Base-by-base conservation (phyloP, 2,113 vertebrate species). In the Columbina picui region DNA sequence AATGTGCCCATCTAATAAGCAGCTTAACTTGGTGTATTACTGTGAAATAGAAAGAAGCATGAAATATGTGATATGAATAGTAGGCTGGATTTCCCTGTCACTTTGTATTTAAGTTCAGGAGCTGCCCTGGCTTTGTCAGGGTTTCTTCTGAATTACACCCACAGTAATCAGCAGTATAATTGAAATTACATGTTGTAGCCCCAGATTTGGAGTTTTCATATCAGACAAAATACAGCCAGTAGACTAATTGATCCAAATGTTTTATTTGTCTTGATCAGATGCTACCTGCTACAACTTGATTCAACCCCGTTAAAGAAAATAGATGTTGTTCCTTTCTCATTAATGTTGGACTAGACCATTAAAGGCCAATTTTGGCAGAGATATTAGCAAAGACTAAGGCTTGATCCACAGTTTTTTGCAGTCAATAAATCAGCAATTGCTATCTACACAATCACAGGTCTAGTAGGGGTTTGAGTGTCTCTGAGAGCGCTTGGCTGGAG, bases 1-100 rank as follows among this genome's bases (percentile, higher is more conserved):
- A 74, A 94, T 81, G 83, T 86, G 65, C 90, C 94, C 88, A 68
- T 68, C 79, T 92, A 96, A 95, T 86, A 94, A 92, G 90, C 90
- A 75, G 92, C 76, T 92, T 92, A 96, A 78, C 88, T 78, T 75
- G 53, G 83, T 71, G 15, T 68, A 73, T 87, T 84, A 71, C 83
- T 93, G 86, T 87, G 90, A 87, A 93, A 82, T 63, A 84, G 84
- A 87, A 88, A 94, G 90, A 74, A 89, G 88, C 83, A 73, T 93
- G 85, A 89, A 96, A 86, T 86, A 88, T 94, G 73, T 57, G 93
- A 90, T 90, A 73, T 76, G 77, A 89, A 75, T 81, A 26, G 83
- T 2, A 78, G 88, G 56, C 85, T 90, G 95, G 56, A 88, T 94
- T 92, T 93, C 79, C 90, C 65, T 92, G 92, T 93, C 90, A 60